Evolutionary conservation across 1,140 invertebrate species (phyloP).

Genomic region (Monomorium pharaonis): DNA sequence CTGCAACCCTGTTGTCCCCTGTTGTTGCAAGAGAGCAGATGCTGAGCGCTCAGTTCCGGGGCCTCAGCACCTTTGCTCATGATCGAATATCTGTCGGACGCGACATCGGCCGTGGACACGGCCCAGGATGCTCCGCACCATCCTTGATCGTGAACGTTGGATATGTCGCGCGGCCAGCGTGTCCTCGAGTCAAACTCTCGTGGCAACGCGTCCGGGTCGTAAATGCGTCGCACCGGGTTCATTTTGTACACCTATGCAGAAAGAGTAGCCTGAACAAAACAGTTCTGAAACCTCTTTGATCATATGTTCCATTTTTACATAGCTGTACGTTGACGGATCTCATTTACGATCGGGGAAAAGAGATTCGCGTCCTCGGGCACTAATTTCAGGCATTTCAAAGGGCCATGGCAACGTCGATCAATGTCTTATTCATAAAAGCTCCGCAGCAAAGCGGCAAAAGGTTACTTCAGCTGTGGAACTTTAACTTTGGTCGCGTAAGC

Average conservation of each 20-base stretch:
- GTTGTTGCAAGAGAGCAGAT: slow-evolving; percentile 94
- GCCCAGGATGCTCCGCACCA: slow-evolving; percentile 98
- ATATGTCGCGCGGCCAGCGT: slow-evolving; percentile 91
- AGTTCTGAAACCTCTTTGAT: neutral
- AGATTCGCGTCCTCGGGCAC: neutral
- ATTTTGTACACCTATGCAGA: slow-evolving; percentile 87
- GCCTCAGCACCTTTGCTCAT: slow-evolving; percentile 92
- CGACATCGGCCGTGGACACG: slow-evolving; percentile 93
- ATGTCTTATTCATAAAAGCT: slow-evolving; percentile 14
- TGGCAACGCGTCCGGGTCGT: slow-evolving; percentile 87
- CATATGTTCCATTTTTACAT: neutral
- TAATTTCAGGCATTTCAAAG: neutral
- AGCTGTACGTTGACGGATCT: neutral
- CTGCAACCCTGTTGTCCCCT: slow-evolving; percentile 92
- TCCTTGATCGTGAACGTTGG: slow-evolving; percentile 93
- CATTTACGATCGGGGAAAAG: neutral
- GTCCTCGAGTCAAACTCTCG: slow-evolving; percentile 90
- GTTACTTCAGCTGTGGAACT: slow-evolving; percentile 31
- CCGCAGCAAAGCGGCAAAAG: slow-evolving; percentile 7
- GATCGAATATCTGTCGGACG: slow-evolving; percentile 92
- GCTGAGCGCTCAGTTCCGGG: slow-evolving; percentile 91
- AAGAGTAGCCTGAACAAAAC: neutral
- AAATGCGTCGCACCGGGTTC: slow-evolving; percentile 88
- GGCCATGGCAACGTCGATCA: neutral
- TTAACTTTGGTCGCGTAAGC: slow-evolving; percentile 35